Evolutionary conservation across 2,797 vertebrate species (phyloP).

Genomic region (Trachurus trachurus): DNA sequence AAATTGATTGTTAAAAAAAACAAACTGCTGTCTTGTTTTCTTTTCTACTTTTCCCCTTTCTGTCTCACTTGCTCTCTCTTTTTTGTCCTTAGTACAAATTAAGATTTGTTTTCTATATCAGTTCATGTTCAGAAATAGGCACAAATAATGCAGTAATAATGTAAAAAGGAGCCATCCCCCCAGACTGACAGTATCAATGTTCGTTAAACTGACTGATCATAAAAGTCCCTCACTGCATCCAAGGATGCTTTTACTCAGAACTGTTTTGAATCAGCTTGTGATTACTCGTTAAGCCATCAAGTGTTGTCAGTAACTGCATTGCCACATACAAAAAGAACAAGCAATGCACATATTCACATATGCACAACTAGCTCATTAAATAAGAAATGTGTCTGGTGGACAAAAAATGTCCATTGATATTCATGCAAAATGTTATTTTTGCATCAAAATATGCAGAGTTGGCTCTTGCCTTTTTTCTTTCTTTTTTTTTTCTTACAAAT

Average conservation of each 20-base stretch:
- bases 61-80: not conserved
- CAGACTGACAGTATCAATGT: slow-evolving; percentile 34
- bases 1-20: slow-evolving; percentile 29
- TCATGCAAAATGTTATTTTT: slow-evolving; percentile 68
- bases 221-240: slow-evolving; percentile 35
- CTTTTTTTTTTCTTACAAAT: slow-evolving; percentile 35
- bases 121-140: slow-evolving; percentile 14
- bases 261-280: slow-evolving; percentile 49
- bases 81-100: not conserved
- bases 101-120: no score
- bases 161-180: slow-evolving; percentile 19
- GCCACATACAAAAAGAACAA: slow-evolving; percentile 63
- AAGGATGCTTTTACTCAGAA: slow-evolving; percentile 49
- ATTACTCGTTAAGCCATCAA: slow-evolving; percentile 56
- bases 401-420: slow-evolving; percentile 62
- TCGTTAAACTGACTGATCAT: slow-evolving; percentile 48
- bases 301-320: slow-evolving; percentile 24
- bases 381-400: slow-evolving; percentile 62
- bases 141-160: slow-evolving; percentile 29
- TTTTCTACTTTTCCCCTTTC: not conserved
- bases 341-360: slow-evolving; percentile 43
- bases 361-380: slow-evolving; percentile 74
- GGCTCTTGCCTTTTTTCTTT: not conserved
- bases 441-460: slow-evolving; percentile 65
- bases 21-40: not conserved